Base-by-base conservation (phyloP, 2,888 invertebrate species). In the Pterostichus madidus region DNA sequence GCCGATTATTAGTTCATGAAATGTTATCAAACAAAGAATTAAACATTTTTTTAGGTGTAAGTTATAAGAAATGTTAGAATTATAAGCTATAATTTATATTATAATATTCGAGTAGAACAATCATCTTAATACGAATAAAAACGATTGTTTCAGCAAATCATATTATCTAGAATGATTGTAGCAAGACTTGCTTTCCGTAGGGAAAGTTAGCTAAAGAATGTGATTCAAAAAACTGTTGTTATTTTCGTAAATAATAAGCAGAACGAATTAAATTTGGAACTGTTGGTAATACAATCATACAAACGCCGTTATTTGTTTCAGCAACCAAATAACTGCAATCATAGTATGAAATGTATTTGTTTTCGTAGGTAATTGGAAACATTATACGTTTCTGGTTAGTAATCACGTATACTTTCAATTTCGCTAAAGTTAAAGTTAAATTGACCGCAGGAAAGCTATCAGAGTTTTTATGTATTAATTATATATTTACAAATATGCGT, bases 301-400 rank as follows among this genome's bases (percentile, higher is more conserved):
- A 49, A 49, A 49, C 13, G 11, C 49, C 10, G 49, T 49, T 49
- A 49, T 49, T 49, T 49, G 49, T 49, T 49, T 8, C 49, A 49
- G 49, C 49, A 49, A n/a, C 11, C 49, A 49, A 49, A 49, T 49
- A 49, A 49, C 49, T 8, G 49, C n/a, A 49, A 49, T 49, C 49
- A 49, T 10, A 13, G n/a, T 13, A 49, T 1, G 49, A 49, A 49
- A 49, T 49, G 6, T 49, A 49, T 49, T 49, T 49, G 49, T 49
- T n/a, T 49, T 49, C 13, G 3, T 13, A 39, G 11, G 49, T n/a
- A 49, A 49, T 13, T 49, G 11, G 5, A 0, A 49, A 13, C n/a
- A 49, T 11, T 39, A 39, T 5, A 8, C 8, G 6, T 39, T 39
- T 39, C 39, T 44, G 8, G 11, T 44, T 44, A 1, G n/a, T 5